These are phyloP conservation scores for Dipodomys merriami DNA, from an alignment of 2,113 vertebrate genomes.

Conservation along the genomic window DNA sequence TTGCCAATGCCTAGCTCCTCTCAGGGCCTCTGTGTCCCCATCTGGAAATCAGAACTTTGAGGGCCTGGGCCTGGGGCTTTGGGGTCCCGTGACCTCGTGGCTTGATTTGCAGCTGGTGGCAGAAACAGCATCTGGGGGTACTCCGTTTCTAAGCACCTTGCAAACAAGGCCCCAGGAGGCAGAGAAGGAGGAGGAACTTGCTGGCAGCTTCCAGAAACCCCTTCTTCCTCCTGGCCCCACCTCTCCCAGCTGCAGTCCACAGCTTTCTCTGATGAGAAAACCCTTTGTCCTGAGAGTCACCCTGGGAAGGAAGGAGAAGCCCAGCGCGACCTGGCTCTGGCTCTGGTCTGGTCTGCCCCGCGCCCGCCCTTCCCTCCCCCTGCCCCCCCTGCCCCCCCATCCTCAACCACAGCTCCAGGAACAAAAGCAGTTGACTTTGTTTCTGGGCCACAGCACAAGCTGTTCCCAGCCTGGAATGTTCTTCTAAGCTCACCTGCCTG, in stretches of 20 bases:
- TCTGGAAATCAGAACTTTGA: background rate
- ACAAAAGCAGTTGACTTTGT: slow-evolving; percentile 2
- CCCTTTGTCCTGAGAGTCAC: slow-evolving; percentile 12
- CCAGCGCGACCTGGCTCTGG: background rate
- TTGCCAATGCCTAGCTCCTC: background rate
- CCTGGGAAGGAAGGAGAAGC: background rate
- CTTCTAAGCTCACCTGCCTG: slow-evolving; percentile 3
- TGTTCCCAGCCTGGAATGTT: slow-evolving; percentile 27
- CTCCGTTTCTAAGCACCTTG: background rate
- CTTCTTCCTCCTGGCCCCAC: background rate
- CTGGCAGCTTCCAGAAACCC: background rate
- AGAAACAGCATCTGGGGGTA: background rate
- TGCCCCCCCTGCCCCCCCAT: background rate
- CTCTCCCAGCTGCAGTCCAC: background rate
- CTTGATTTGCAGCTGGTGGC: background rate
- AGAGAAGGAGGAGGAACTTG: background rate
- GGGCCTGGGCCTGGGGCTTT: background rate
- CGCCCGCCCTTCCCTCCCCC: background rate
- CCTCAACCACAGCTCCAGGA: slow-evolving; percentile 3
- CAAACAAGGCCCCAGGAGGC: background rate
- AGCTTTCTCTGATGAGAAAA: slow-evolving; percentile 37
- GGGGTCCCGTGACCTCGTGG: background rate
- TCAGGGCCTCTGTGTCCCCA: background rate
- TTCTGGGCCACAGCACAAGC: slow-evolving; percentile 21
- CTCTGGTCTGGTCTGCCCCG: background rate